Evolutionary conservation across 1,140 invertebrate species (phyloP).

Genomic region (Druon quercuslanigerum): DNA sequence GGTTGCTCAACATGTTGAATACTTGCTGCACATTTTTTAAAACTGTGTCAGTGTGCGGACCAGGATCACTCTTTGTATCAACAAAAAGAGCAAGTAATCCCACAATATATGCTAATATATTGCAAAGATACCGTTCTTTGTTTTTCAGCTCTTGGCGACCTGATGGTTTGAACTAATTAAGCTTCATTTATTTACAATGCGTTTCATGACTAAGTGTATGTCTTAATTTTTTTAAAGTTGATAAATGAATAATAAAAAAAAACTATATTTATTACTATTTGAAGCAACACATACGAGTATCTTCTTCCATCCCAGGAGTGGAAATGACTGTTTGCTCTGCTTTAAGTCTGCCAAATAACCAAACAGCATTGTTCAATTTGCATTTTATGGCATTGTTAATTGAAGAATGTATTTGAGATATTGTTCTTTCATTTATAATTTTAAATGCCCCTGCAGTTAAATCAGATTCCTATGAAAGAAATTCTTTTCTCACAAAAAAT

Average conservation of each 20-base stretch:
- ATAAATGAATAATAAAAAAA: slow-evolving; percentile 16
- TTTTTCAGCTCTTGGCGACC: slow-evolving; percentile 67
- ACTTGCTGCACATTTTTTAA: slow-evolving; percentile 74
- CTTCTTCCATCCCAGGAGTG: slow-evolving; percentile 58
- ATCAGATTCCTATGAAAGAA: slow-evolving; percentile 53
- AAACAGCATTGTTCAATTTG: slow-evolving; percentile 72
- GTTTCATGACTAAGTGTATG: not conserved
- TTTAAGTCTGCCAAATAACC: slow-evolving; percentile 71
- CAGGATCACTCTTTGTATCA: slow-evolving; percentile 64
- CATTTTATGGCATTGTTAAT: slow-evolving; percentile 68
- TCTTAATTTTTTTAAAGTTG: too few relatives aligned
- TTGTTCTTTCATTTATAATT: slow-evolving; percentile 67
- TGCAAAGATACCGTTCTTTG: slow-evolving; percentile 72
- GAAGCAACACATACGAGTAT: slow-evolving; percentile 53
- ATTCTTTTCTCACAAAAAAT: too few relatives aligned
- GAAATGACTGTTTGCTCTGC: slow-evolving; percentile 66
- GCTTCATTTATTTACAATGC: not conserved
- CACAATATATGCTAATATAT: slow-evolving; percentile 71
- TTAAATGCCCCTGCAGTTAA: slow-evolving; percentile 55
- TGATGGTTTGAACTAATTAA: slow-evolving; percentile 45
- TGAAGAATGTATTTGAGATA: slow-evolving; percentile 62
- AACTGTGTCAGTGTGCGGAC: slow-evolving; percentile 65
- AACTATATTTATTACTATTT: not conserved
- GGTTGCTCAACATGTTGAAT: slow-evolving; percentile 69
- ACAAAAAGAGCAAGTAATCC: slow-evolving; percentile 68